phyloP scores from a whole-genome alignment of 2,888 invertebrate species.

The Odontothrips loti region DNA sequence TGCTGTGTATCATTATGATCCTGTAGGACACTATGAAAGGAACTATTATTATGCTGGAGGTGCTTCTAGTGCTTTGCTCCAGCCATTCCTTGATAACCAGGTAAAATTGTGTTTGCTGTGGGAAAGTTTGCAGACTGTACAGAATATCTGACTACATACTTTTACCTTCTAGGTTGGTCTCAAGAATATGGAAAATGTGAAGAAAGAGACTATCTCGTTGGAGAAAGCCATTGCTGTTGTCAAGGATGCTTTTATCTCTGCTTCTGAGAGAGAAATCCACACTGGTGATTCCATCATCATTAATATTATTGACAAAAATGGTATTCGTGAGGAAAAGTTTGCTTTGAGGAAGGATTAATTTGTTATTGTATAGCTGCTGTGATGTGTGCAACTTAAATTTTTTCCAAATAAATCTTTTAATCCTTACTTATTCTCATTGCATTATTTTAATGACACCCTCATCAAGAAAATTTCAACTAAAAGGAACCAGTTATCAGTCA shows the following conservation, averaged over 20 bases:
- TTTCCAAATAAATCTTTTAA: constrained; percentile 27
- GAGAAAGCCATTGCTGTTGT: constrained; percentile 81
- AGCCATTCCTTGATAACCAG: constrained; percentile 95
- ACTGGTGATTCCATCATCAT: constrained; percentile 90
- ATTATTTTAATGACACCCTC: not conserved
- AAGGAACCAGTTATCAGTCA: not conserved
- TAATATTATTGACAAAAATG: constrained; percentile 82
- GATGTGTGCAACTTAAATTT: constrained; percentile 33
- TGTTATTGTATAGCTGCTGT: not conserved
- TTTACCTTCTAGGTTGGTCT: constrained; percentile 63
- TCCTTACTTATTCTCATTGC: not conserved
- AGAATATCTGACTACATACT: not conserved
- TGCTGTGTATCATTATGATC: constrained; percentile 94
- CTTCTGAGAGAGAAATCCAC: constrained; percentile 95
- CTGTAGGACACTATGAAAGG: constrained; percentile 90
- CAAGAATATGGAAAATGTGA: constrained; percentile 76
- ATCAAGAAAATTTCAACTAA: not conserved
- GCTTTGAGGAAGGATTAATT: constrained; percentile 81
- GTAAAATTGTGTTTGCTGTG: constrained; percentile 44
- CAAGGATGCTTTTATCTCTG: constrained; percentile 95
- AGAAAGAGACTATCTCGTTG: constrained; percentile 59
- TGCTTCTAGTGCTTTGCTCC: constrained; percentile 81
- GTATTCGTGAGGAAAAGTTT: constrained; percentile 68
- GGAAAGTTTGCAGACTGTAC: not conserved
- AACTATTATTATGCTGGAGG: constrained; percentile 84